Evolutionary conservation across 2,797 vertebrate genomes (phyloP), one percentile per base, ranked within the genome.

Genomic region (Crocidura indochinensis): DNA sequence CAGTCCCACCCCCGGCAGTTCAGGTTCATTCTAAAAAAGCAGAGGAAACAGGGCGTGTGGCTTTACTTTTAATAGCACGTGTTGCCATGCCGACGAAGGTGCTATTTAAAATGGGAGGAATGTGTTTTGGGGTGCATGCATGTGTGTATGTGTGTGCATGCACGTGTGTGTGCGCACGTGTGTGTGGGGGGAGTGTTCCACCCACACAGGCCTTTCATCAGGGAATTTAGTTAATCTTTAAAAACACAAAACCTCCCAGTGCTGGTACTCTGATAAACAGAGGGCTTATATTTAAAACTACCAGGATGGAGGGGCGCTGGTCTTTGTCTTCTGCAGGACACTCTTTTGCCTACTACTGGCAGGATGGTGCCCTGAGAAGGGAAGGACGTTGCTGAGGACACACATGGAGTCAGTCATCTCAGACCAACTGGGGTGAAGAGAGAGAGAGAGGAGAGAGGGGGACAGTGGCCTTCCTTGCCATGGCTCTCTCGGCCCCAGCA

Each of bases 51-150:
- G 44, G 0, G 69, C 86, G 74, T 49, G 62, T 56, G 65, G 91
- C 90, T 95, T 93, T 46, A 62, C 95, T 95, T 96, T 96, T 96
- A 95, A 96, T 96, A 96, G 95, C 38, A 1, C 8, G 4, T 80
- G 95, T 95, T 96, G 96, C 81, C 95, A 96, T 94, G 95, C 92
- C 96, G 96, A 96, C 95, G 31, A 92, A 94, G 15, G 77, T 86
- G 87, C 44, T 88, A 95, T 88, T 88, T 94, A 79, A 93, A 95
- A 93, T 29, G 60, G 67, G 94, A 94, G 77, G 24, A 80, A 71
- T 8, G 26, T 8, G 60, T 12, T 19, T 12, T 19, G 60, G 60
- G 60, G 49, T 51, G 14, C 49, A 15, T 51, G 49, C 14, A 7
- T 51, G 49, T 51, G 49, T 51, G 49, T 51, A 15, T 51, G 49